These are phyloP conservation scores for Odontomachus brunneus DNA, from an alignment of 1,140 invertebrate genomes.

Conservation along the genomic window DNA sequence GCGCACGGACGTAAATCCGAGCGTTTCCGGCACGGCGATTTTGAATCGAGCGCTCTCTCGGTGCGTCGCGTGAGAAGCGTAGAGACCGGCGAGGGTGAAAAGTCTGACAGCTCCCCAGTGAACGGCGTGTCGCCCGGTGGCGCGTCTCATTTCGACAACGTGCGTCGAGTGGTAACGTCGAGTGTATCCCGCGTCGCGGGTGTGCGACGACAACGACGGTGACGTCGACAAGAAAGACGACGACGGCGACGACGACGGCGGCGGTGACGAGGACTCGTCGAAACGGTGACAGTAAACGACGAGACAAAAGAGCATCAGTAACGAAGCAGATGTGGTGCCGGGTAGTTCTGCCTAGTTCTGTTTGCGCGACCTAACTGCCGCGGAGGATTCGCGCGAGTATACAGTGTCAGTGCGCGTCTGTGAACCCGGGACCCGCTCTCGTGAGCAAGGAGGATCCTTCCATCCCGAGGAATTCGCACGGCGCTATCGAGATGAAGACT, in stretches of 20 bases:
- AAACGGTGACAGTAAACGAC: not conserved
- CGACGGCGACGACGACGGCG: not conserved
- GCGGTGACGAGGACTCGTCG: not conserved
- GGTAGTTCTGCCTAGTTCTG: not conserved
- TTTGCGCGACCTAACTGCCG: constrained; percentile 21
- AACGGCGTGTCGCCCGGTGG: no score
- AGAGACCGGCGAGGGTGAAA: no score
- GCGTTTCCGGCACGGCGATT: no score
- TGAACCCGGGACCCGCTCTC: not conserved
- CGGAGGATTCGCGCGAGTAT: constrained; percentile 22
- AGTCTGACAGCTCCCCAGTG: no score
- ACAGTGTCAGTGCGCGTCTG: constrained; percentile 14
- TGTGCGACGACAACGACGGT: not conserved
- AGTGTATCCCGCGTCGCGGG: not conserved
- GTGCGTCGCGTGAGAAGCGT: no score
- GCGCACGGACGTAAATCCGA: no score
- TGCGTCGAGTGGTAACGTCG: constrained; percentile 12
- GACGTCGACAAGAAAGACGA: constrained; percentile 1
- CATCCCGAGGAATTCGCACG: not conserved
- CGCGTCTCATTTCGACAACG: no score
- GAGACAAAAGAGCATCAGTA: not conserved
- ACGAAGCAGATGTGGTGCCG: constrained; percentile 44
- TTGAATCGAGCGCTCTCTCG: no score
- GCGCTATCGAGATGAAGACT: constrained; percentile 68
- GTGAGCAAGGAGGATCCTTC: not conserved